phyloP scores from a whole-genome alignment of 2,797 vertebrate genomes.

The Urosaurus nigricauda region DNA sequence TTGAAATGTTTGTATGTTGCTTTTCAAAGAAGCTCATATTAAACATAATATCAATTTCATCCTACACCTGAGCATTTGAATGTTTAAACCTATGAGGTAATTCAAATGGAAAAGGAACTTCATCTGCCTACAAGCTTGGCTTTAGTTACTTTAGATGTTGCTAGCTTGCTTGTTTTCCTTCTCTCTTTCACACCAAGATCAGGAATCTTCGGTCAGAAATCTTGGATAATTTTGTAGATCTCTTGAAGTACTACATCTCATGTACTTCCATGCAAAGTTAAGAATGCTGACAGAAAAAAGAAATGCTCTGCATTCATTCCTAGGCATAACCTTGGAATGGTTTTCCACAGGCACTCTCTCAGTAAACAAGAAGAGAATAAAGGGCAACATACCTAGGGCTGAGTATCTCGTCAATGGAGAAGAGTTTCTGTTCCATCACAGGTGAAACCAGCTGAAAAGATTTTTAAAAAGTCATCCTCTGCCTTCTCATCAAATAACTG shows the following conservation, averaged over 20 bases:
- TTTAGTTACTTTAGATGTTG: neutral
- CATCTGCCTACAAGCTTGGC: neutral
- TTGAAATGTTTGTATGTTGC: neutral
- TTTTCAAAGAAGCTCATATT: neutral
- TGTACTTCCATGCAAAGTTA: no score
- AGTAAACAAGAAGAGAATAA: neutral
- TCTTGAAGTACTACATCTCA: no score
- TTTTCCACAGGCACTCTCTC: neutral
- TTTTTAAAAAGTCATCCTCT: neutral
- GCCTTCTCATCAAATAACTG: neutral
- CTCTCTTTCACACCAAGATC: no score
- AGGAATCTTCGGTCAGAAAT: no score
- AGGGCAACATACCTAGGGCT: conserved; percentile 65
- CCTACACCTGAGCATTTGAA: neutral
- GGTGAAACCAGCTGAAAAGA: conserved; percentile 52
- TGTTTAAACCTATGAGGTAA: neutral
- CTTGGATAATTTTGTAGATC: no score
- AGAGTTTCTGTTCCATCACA: conserved; percentile 49
- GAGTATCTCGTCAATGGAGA: conserved; percentile 70
- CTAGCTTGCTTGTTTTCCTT: no score
- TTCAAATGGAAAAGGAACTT: neutral
- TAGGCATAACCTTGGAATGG: neutral
- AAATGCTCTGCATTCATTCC: neutral
- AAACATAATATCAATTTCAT: neutral
- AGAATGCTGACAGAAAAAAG: neutral